These are phyloP conservation scores for Ispidina picta DNA, from an alignment of 2,797 vertebrate genomes.

Conservation along the genomic window DNA sequence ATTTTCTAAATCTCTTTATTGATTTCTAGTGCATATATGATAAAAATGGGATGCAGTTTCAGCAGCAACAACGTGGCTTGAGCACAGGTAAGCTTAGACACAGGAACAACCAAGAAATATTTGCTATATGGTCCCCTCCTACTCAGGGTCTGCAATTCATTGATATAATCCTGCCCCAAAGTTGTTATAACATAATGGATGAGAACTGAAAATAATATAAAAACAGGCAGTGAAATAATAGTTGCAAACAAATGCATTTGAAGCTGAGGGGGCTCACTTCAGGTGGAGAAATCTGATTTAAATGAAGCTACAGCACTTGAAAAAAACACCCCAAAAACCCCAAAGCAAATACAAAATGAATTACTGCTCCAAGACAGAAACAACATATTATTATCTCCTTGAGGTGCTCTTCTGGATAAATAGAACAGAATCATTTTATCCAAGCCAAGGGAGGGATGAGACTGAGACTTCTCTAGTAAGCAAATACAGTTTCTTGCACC, in stretches of 20 bases:
- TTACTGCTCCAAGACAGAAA: neutral
- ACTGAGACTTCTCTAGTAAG: neutral
- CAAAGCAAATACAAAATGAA: neutral
- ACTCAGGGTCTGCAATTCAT: neutral
- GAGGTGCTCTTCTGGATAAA: neutral
- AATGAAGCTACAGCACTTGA: neutral
- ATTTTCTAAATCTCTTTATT: constrained; percentile 15
- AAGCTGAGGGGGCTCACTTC: neutral
- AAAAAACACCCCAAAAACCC: no score
- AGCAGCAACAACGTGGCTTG: neutral
- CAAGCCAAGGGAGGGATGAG: neutral
- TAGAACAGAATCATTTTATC: neutral
- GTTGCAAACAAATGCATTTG: neutral
- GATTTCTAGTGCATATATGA: neutral
- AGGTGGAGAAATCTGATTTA: neutral
- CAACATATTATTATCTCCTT: neutral
- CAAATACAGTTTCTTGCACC: neutral
- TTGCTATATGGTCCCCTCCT: neutral
- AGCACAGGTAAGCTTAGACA: neutral
- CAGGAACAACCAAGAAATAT: neutral
- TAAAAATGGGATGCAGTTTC: neutral
- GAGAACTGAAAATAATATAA: neutral
- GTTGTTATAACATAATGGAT: neutral
- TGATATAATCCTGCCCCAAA: neutral
- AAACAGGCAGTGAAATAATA: neutral